Percentiles rank a stretch among this genome's conserved stretches.
Evolutionary conservation across 2,797 vertebrate genomes (phyloP).

Genomic region (Platalea minor): DNA sequence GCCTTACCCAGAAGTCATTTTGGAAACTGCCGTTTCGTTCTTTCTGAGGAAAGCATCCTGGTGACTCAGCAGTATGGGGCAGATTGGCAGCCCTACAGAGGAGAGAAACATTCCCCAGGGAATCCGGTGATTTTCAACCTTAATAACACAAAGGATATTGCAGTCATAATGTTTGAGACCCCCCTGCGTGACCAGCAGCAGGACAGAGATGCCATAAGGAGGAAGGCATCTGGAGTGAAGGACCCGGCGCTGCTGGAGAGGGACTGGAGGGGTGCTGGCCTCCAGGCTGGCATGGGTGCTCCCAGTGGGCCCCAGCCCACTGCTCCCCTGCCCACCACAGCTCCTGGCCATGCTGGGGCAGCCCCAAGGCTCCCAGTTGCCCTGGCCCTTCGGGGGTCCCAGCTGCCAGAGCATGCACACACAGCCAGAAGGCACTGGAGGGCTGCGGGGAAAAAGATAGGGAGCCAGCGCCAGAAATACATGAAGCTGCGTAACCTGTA

Average conservation of each 20-base stretch:
- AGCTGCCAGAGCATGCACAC: background rate
- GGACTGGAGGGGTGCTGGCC: background rate
- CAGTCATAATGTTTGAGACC: background rate
- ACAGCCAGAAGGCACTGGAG: background rate
- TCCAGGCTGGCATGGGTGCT: background rate
- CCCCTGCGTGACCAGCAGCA: fast-evolving
- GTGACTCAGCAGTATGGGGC: background rate
- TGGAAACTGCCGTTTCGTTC: background rate
- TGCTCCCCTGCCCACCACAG: background rate
- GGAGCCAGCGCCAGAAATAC: fast-evolving
- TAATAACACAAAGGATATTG: background rate
- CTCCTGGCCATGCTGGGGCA: fast-evolving
- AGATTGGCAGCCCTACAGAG: background rate
- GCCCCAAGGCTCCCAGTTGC: background rate
- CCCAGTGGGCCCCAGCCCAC: background rate
- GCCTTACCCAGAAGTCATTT: background rate
- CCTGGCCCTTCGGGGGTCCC: background rate
- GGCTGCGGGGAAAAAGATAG: fast-evolving
- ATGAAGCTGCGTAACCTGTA: fast-evolving
- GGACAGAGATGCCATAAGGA: background rate
- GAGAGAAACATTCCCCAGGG: background rate
- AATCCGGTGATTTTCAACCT: background rate
- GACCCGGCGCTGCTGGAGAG: background rate
- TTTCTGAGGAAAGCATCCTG: background rate
- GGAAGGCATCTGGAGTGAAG: background rate